Evolutionary conservation across 23 tunicate species (phyloP).

Genomic region (Clavelina lepadiformis): DNA sequence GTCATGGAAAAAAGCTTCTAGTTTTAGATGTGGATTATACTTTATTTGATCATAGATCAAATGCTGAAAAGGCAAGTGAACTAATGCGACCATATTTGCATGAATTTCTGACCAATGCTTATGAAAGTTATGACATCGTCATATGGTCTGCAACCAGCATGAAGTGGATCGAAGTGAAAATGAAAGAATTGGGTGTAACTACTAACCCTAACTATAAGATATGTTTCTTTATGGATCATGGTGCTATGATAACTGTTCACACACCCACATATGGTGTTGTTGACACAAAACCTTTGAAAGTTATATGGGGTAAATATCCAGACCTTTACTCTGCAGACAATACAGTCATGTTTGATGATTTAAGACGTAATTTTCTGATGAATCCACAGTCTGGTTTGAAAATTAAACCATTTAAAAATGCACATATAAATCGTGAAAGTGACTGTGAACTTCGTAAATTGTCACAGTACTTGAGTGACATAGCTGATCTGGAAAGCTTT

Average conservation of each 20-base stretch:
- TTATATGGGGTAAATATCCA: conserved; percentile 86
- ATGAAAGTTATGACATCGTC: conserved; percentile 80
- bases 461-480: conserved; percentile 41
- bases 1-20: conserved; percentile 86
- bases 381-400: conserved; percentile 92
- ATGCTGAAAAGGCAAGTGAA: conserved; percentile 74
- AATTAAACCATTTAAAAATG: conserved; percentile 79
- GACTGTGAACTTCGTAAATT: conserved; percentile 59
- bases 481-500: conserved; percentile 49
- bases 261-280: conserved; percentile 77
- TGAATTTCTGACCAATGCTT: conserved; percentile 85
- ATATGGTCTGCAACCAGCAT: conserved; percentile 99
- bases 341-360: conserved; percentile 95
- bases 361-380: conserved; percentile 86
- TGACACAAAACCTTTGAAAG: conserved; percentile 87
- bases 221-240: conserved; percentile 81
- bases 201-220: conserved; percentile 72
- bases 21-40: conserved; percentile 95
- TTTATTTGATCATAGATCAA: conserved; percentile 87
- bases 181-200: conserved; percentile 85
- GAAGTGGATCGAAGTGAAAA: conserved; percentile 97
- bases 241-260: conserved; percentile 93
- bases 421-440: conserved; percentile 38
- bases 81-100: conserved; percentile 92
- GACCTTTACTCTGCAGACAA: conserved; percentile 54